Percentiles rank a stretch among this genome's conserved stretches.
Evolutionary conservation across 1,140 invertebrate genomes (phyloP).

Genomic region (Maniola jurtina): DNA sequence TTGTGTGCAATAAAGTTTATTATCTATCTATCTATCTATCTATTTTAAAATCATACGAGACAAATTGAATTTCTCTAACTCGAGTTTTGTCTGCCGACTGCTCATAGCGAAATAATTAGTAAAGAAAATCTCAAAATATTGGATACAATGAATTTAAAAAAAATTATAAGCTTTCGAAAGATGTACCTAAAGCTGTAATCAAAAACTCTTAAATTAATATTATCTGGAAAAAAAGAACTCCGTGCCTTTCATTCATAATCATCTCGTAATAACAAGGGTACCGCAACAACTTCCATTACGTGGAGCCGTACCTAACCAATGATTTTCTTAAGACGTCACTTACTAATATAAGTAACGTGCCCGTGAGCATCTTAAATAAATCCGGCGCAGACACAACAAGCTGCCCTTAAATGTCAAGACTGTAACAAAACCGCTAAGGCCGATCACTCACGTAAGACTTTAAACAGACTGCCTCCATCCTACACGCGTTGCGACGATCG

Average conservation of each 20-base stretch:
- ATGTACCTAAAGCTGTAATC: not conserved
- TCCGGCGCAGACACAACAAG: conserved; percentile 46
- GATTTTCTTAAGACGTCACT: conserved; percentile 31
- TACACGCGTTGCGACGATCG: too few species aligned
- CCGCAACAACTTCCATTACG: conserved; percentile 9
- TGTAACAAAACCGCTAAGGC: conserved; percentile 55
- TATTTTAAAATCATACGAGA: too few species aligned
- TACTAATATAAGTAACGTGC: conserved; percentile 35
- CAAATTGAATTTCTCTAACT: too few species aligned
- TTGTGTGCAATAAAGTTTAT: too few species aligned
- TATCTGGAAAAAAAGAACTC: not conserved
- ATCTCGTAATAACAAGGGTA: conserved; percentile 1
- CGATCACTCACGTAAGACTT: conserved; percentile 9
- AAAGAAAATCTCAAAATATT: too few species aligned
- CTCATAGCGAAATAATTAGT: too few species aligned
- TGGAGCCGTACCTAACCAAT: conserved; percentile 17
- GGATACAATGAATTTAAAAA: too few species aligned
- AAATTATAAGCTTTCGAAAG: too few species aligned
- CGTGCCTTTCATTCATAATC: conserved; percentile 1
- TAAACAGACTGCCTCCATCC: not conserved
- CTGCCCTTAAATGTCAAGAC: conserved; percentile 37
- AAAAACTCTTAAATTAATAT: too few species aligned
- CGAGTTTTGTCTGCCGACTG: too few species aligned
- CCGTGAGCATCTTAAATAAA: conserved; percentile 54
- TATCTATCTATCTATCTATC: too few species aligned